Base-by-base conservation (phyloP, 2,113 vertebrate species). In the Galemys pyrenaicus region DNA sequence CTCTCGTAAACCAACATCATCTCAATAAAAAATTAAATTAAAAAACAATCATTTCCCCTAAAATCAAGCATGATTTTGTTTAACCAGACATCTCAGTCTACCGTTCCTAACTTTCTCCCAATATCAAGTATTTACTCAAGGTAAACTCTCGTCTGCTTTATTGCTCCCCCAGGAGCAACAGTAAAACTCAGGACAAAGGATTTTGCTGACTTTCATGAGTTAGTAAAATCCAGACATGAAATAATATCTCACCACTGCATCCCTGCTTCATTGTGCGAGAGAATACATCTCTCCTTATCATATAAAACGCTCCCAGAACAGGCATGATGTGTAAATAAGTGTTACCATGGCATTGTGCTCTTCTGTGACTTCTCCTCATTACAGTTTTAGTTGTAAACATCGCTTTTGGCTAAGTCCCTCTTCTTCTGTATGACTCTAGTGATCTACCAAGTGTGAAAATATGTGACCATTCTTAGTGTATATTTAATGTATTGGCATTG, bases 331-430 rank as follows among this genome's bases (percentile, higher is more conserved):
- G 67, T 92, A 90, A 92, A 84, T 92, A 74, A 51, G 37, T 8
- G 92, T 92, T 96, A 67, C 96, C 86, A 94, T 94, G 86, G 86
- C 67, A 92, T 60, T 19, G 0, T 37, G 26, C 22, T 58, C 41
- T 77, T 84, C 84, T 30, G 65, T 39, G 56, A 30, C 65, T 75
- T 87, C 65, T 26, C 17, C 28, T 86, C 9, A 0, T 44, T 67
- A 94, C 46, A 77, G 28, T 94, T 77, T 87, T 77, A 49, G 20
- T 64, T 84, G 71, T 78, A 78, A 96, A 90, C 35, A 81, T 49
- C 46, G 15, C 44, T 92, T 67, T 71, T 84, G 81, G 77, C 85
- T 58, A 41, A 83, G 44, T 67, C 85, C 35, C 65, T 81, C 46
- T 37, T 92, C 67, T 37, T 92, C 67, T 84, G 35, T 26, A 51